A percentile compares a stretch with the other conserved stretches of the same genome.
These are phyloP conservation scores for Kryphioiulus occultus DNA, from an alignment of 2,888 invertebrate genomes.

Conservation along the genomic window DNA sequence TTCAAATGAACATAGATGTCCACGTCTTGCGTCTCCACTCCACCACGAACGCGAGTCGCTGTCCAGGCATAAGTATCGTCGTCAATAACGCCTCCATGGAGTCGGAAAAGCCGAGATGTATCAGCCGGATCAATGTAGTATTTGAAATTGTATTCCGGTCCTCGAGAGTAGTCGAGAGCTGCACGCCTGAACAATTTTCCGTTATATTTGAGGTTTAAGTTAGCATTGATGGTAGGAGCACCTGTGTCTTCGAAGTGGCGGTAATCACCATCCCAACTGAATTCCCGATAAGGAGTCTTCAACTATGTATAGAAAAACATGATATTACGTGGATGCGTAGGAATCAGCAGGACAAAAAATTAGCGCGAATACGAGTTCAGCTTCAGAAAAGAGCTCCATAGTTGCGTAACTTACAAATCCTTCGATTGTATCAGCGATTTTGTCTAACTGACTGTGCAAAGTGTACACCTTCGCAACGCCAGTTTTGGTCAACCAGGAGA, in stretches of 20 bases:
- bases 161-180: conserved; percentile 43
- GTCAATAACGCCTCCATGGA: conserved; percentile 50
- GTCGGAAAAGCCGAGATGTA: conserved; percentile 43
- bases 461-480: conserved; percentile 25
- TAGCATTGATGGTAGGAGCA: not conserved
- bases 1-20: conserved; percentile 29
- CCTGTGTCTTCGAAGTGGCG: conserved; percentile 43
- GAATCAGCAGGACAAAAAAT: no score
- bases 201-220: conserved; percentile 47
- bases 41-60: conserved; percentile 43
- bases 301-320: conserved; percentile 27
- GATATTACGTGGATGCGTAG: no score
- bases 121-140: conserved; percentile 49
- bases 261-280: conserved; percentile 49
- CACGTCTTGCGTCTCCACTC: conserved; percentile 38
- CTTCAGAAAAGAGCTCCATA: not conserved
- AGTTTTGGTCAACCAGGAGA: conserved; percentile 48
- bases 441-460: conserved; percentile 33
- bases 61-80: conserved; percentile 35
- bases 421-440: conserved; percentile 33
- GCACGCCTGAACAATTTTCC: conserved; percentile 49
- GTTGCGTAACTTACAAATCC: conserved; percentile 37
- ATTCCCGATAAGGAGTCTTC: conserved; percentile 48
- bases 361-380: no score
- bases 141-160: conserved; percentile 49